These are phyloP conservation scores for Drymodes brunneopygia DNA, from an alignment of 2,113 vertebrate genomes.

Conservation along the genomic window DNA sequence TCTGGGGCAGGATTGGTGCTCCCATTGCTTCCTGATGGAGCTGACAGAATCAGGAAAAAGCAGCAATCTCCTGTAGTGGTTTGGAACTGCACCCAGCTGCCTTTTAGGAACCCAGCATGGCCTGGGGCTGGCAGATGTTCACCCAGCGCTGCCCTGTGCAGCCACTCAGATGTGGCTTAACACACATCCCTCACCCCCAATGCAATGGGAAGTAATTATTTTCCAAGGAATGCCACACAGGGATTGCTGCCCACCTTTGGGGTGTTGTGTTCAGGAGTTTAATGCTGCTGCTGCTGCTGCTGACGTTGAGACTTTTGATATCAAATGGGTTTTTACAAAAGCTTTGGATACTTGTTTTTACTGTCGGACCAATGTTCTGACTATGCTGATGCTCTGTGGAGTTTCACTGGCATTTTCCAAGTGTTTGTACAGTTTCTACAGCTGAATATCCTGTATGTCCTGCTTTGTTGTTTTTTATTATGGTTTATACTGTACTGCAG, in stretches of 20 bases:
- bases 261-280: background rate
- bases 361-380: background rate
- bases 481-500: background rate
- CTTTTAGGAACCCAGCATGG: accelerated
- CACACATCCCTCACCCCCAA: background rate
- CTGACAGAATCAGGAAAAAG: accelerated
- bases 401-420: background rate
- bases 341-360: constrained; percentile 25
- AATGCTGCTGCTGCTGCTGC: background rate
- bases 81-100: background rate
- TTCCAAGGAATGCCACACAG: background rate
- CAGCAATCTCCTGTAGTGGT: accelerated
- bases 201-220: background rate
- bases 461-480: constrained; percentile 38
- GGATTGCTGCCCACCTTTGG: background rate
- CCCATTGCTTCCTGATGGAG: background rate
- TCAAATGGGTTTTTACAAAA: constrained; percentile 39
- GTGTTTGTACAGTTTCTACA: constrained; percentile 44
- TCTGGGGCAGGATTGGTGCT: background rate
- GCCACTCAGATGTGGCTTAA: background rate
- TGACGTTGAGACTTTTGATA: constrained; percentile 20
- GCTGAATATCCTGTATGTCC: background rate
- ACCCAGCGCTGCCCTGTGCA: background rate
- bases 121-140: background rate
- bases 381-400: background rate